Evolutionary conservation across 2,888 invertebrate genomes (phyloP).

Genomic region (Malthinus flaveolus): DNA sequence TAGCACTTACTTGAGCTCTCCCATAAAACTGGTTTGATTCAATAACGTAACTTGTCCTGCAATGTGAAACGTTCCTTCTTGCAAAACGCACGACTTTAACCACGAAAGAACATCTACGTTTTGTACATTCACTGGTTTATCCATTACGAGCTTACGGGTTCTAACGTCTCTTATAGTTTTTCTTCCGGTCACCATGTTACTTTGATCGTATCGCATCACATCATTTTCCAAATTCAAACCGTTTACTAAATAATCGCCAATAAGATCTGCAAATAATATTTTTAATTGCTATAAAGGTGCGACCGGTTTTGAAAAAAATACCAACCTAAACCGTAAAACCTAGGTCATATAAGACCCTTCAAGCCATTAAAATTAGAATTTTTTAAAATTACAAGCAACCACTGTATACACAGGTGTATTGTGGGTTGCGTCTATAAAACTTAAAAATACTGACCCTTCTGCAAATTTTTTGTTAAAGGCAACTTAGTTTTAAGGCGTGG

Average conservation of each 20-base stretch:
- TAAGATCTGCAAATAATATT: constrained; percentile 41
- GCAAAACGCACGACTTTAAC: constrained; percentile 54
- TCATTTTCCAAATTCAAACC: constrained; percentile 57
- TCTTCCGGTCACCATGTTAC: constrained; percentile 54
- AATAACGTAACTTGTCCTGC: constrained; percentile 55
- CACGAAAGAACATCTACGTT: constrained; percentile 56
- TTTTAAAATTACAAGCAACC: no score
- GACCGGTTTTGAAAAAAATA: not conserved
- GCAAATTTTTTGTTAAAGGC: no score
- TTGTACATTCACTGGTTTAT: constrained; percentile 48
- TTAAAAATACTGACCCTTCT: no score
- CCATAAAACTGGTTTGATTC: constrained; percentile 47
- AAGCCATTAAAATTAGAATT: no score
- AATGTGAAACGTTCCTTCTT: constrained; percentile 51
- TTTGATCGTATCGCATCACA: constrained; percentile 54
- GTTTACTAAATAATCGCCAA: constrained; percentile 54
- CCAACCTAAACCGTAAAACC: no score
- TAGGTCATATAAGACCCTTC: no score
- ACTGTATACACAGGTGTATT: no score
- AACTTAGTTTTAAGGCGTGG: no score
- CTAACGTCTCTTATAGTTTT: constrained; percentile 52
- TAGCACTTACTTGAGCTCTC: constrained; percentile 48
- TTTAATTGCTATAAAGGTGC: not conserved
- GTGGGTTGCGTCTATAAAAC: no score
- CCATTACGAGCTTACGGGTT: constrained; percentile 45